phyloP scores from a whole-genome alignment of 2,113 vertebrate genomes.

The Menura novaehollandiae region DNA sequence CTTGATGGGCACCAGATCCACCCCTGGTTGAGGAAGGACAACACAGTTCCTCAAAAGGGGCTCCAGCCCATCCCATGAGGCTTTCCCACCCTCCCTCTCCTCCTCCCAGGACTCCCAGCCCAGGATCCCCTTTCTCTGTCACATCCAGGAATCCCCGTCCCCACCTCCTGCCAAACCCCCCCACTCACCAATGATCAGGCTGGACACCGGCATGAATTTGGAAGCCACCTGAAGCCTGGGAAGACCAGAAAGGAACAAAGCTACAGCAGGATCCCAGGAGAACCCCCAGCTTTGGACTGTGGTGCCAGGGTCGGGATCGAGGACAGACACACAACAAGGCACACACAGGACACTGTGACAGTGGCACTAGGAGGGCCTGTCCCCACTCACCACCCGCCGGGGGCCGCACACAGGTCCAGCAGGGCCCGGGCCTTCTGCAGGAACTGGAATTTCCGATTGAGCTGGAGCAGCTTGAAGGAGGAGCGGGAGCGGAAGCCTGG shows the following conservation, averaged over 20 bases:
- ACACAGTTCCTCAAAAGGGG: fast-evolving
- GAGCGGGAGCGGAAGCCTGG: conserved; percentile 95
- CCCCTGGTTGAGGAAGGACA: conserved; percentile 67
- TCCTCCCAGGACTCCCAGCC: background rate
- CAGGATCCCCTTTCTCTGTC: too few relatives aligned
- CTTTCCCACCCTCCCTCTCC: background rate
- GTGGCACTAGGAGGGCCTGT: fast-evolving
- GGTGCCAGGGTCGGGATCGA: fast-evolving
- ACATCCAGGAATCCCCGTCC: fast-evolving
- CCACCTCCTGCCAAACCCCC: fast-evolving
- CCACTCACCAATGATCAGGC: conserved; percentile 92
- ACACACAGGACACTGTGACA: fast-evolving
- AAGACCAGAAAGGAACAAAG: background rate
- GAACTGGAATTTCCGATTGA: conserved; percentile 96
- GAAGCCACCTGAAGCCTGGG: conserved; percentile 92
- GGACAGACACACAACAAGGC: fast-evolving
- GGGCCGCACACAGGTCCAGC: conserved; percentile 92
- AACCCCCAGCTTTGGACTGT: fast-evolving
- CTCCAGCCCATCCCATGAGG: fast-evolving
- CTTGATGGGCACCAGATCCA: conserved; percentile 93
- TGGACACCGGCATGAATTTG: conserved; percentile 97
- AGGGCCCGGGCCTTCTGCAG: conserved; percentile 88
- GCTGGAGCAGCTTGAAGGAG: conserved; percentile 95
- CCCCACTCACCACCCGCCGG: conserved; percentile 88
- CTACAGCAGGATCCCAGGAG: background rate